Conservation (phyloP, 2,797 vertebrate species). For the Coregonus sp. region DNA sequence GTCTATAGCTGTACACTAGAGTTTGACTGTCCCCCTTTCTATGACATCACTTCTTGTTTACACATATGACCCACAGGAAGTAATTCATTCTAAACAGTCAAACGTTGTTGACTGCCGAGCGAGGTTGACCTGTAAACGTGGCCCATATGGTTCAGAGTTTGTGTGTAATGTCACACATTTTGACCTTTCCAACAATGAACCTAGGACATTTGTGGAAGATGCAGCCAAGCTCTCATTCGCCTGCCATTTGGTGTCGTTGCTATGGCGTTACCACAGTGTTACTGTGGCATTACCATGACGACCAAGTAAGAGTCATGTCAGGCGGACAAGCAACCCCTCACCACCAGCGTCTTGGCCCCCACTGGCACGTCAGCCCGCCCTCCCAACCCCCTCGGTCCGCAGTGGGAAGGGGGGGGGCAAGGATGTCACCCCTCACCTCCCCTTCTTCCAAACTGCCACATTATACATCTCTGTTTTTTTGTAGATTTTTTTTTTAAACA, state of each 20-base stretch:
- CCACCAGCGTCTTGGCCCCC: not conserved
- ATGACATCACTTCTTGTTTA: too few species aligned
- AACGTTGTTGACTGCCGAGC: slow-evolving; percentile 12
- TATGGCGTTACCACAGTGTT: not conserved
- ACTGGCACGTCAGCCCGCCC: not conserved
- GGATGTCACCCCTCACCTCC: slow-evolving; percentile 20
- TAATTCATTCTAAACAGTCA: slow-evolving; percentile 37
- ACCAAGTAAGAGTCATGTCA: slow-evolving; percentile 20
- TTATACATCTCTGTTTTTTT: slow-evolving; percentile 35
- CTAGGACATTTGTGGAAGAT: slow-evolving; percentile 46
- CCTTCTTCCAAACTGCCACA: slow-evolving; percentile 43
- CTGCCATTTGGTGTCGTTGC: not conserved
- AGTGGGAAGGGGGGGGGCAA: slow-evolving; percentile 1
- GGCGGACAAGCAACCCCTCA: not conserved
- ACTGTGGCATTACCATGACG: slow-evolving; percentile 3
- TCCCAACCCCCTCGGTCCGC: not conserved
- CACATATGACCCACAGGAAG: too few species aligned
- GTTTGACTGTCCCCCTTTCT: too few species aligned
- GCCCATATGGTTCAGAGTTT: not conserved
- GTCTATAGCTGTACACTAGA: not conserved
- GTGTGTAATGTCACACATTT: not conserved
- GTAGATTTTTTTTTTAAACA: slow-evolving; percentile 54
- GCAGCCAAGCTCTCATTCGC: slow-evolving; percentile 5
- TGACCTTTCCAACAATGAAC: slow-evolving; percentile 4
- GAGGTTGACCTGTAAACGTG: slow-evolving; percentile 11